Percentiles rank a stretch among this genome's conserved stretches.
phyloP scores from a whole-genome alignment of 2,888 invertebrate species.

The Chydorus sphaericus region DNA sequence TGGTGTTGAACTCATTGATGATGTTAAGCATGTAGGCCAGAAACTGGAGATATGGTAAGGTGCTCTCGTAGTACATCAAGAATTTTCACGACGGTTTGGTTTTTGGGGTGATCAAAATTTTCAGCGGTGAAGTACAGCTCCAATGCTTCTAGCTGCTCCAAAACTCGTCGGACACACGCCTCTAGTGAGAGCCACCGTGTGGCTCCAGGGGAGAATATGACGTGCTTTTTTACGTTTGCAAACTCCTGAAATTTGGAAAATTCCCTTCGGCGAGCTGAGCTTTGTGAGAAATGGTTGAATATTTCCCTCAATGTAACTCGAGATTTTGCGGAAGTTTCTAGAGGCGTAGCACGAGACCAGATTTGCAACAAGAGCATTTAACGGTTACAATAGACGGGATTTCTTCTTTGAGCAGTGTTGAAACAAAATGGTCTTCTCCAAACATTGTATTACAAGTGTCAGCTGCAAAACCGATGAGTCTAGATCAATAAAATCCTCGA shows the following conservation, averaged over 20 bases:
- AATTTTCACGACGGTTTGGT: neutral
- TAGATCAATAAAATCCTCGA: too few relatives aligned
- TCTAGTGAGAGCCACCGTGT: neutral
- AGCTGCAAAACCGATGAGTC: neutral
- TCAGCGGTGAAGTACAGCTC: neutral
- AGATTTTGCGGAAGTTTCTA: neutral
- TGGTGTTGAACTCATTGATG: neutral
- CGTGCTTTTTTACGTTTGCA: neutral
- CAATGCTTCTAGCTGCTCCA: neutral
- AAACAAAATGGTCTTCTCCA: neutral
- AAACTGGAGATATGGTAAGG: neutral
- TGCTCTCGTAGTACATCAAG: neutral
- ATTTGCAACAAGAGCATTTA: neutral
- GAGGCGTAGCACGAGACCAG: neutral
- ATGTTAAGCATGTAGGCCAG: neutral
- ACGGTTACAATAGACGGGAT: neutral
- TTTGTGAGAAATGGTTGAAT: neutral
- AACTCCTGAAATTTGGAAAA: neutral
- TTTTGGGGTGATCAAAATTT: neutral
- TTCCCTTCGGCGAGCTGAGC: neutral
- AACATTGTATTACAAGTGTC: neutral
- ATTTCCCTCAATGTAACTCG: neutral
- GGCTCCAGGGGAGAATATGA: neutral
- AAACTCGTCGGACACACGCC: neutral
- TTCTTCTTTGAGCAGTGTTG: neutral